Conservation (phyloP, 1,140 invertebrate species). For the Aphis gossypii region DNA sequence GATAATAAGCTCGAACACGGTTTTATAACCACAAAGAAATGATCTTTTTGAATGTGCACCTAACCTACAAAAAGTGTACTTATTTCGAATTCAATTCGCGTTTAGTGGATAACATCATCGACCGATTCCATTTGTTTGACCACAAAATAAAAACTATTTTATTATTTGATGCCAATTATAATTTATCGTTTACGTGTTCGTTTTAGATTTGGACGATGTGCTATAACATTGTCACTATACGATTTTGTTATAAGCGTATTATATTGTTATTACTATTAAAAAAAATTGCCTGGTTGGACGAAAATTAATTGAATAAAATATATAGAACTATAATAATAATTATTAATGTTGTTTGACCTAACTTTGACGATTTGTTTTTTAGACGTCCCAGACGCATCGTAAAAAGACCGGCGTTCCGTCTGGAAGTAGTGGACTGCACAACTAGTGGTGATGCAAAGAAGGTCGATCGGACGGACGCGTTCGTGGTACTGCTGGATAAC, state of each 20-base stretch:
- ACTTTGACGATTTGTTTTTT: background rate
- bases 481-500: background rate
- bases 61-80: background rate
- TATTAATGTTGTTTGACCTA: background rate
- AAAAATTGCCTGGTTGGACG: background rate
- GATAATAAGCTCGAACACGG: background rate
- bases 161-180: background rate
- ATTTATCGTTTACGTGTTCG: background rate
- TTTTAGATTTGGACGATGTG: background rate
- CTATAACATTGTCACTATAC: background rate
- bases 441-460: background rate
- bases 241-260: background rate
- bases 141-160: background rate
- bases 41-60: background rate
- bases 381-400: background rate
- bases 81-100: background rate
- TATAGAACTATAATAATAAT: background rate
- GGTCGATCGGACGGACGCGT: background rate
- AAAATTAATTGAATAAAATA: background rate
- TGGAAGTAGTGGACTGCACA: slow-evolving; percentile 44
- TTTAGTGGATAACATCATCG: background rate
- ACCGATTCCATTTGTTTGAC: background rate
- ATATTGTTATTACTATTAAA: background rate
- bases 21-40: background rate
- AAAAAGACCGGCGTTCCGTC: slow-evolving; percentile 1